Base-by-base conservation (phyloP, 2,113 vertebrate species). In the Lipophrys pholis region DNA sequence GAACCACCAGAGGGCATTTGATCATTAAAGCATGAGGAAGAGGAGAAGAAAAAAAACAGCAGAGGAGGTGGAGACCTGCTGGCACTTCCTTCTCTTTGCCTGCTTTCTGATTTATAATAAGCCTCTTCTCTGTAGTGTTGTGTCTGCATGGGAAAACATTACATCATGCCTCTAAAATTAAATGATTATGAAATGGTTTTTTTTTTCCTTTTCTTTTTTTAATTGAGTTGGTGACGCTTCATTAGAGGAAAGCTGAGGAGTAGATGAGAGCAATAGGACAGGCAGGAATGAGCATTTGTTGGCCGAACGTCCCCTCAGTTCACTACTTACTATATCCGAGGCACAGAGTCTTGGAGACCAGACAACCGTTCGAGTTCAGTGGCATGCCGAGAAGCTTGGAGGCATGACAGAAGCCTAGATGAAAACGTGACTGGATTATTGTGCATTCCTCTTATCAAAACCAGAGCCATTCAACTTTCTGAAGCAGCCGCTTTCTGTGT, bases 1-100 rank as follows among this genome's bases (percentile, higher is more conserved):
- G 30, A 69, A 50, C 89, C 91, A 90, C 85, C 72, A 85, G 87
- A 73, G 82, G 88, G 86, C 80, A 72, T 89, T 71, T 88, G 78
- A 82, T 81, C 76, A 88, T 81, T 61, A 80, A 77, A 61, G 77
- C 83, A 83, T 58, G 56, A 77, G 45, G 59, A 80, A 38, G 0
- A 60, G 56, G 3, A 70, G 55, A 80, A 80, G 30, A 0, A 63
- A 52, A 5, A 70, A 59, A 80, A 69, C 60, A 76, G 52, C 70
- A 80, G 83, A 73, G 54, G 60, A 83, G 65, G 36, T 52, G 46
- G 55, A 72, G 48, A 17, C 71, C 85, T 83, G 53, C 75, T 64
- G 66, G 81, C 73, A 5, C 68, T 65, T 83, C 82, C 80, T 77
- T 51, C 66, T 60, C 54, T 21, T 40, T 5, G 0, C 35, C 43